These are phyloP conservation scores for Caenorhabditis sp. DNA, from an alignment of 2,888 invertebrate genomes.

Conservation along the genomic window DNA sequence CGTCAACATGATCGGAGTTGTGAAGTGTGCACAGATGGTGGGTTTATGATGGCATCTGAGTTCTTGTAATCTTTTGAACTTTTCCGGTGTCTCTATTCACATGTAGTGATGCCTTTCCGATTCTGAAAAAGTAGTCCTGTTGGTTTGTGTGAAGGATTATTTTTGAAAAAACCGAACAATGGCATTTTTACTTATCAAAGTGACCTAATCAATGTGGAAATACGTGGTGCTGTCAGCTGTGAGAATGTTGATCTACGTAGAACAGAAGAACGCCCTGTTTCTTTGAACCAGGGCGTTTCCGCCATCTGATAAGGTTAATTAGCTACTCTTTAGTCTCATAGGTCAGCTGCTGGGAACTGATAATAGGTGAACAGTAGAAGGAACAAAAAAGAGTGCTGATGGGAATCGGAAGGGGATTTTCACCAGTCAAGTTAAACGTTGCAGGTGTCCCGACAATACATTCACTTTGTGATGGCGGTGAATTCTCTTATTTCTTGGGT, in stretches of 20 bases:
- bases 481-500: conserved; percentile 56
- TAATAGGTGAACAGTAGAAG: background rate
- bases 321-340: background rate
- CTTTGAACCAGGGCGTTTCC: conserved; percentile 3
- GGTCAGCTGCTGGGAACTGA: background rate
- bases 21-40: conserved; percentile 72
- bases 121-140: background rate
- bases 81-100: background rate
- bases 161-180: background rate
- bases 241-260: background rate
- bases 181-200: background rate
- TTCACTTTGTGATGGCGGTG: conserved; percentile 66
- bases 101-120: background rate
- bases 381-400: background rate
- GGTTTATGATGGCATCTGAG: conserved; percentile 3
- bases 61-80: background rate
- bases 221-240: background rate
- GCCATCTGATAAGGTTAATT: background rate
- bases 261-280: conserved; percentile 1
- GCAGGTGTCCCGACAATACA: conserved; percentile 63
- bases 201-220: background rate
- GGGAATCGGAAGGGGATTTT: background rate
- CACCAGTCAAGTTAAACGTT: conserved; percentile 9
- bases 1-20: conserved; percentile 76
- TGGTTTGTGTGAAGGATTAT: background rate